phyloP scores from a whole-genome alignment of 2,113 vertebrate species.

The Cacatua alba region DNA sequence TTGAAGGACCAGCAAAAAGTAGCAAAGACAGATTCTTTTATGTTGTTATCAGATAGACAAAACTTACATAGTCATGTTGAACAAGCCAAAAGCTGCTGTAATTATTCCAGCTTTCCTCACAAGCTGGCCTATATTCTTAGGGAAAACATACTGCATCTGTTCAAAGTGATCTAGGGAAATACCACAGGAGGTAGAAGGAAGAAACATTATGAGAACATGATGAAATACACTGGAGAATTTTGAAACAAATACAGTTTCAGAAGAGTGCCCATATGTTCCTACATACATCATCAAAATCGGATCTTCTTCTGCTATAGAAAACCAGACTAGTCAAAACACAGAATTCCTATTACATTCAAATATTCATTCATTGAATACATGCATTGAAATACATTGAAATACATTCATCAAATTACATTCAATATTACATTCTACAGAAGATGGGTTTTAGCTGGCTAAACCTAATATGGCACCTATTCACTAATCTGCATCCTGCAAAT shows the following conservation, averaged over 20 bases:
- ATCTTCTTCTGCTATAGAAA: slow-evolving; percentile 23
- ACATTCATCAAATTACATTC: background rate
- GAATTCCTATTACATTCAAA: background rate
- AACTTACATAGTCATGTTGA: background rate
- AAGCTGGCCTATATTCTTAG: background rate
- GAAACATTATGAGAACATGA: slow-evolving; percentile 34
- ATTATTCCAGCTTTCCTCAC: slow-evolving; percentile 34
- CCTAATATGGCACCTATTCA: background rate
- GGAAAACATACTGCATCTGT: slow-evolving; percentile 15
- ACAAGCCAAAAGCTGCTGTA: slow-evolving; percentile 20
- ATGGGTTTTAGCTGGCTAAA: background rate
- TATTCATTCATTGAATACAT: background rate
- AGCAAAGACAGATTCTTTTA: background rate
- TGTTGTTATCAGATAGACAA: background rate
- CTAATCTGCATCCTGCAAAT: background rate
- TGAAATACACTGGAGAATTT: slow-evolving; percentile 39
- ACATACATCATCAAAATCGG: background rate
- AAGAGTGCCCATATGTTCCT: slow-evolving; percentile 23
- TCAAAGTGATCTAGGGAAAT: slow-evolving; percentile 19
- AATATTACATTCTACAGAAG: background rate
- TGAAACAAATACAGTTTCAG: slow-evolving; percentile 40
- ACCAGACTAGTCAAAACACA: background rate
- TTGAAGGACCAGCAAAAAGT: background rate
- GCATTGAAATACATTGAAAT: background rate
- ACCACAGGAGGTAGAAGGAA: slow-evolving; percentile 42